Evolutionary conservation across 1,140 invertebrate species (phyloP).

Genomic region (Leucophenga varia): DNA sequence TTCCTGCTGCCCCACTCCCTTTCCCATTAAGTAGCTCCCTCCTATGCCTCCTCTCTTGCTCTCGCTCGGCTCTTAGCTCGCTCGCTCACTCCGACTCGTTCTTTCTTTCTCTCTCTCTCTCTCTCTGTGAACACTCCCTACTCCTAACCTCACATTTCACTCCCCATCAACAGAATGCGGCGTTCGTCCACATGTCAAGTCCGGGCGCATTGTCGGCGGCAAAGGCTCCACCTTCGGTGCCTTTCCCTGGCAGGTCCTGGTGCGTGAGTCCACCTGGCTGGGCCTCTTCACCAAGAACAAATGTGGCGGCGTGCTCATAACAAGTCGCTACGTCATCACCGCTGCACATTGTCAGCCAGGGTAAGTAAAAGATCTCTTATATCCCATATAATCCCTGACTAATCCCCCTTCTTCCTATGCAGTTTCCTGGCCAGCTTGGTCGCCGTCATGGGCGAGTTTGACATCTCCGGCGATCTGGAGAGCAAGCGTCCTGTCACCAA

Average conservation of each 20-base stretch:
- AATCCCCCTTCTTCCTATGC: too few species aligned
- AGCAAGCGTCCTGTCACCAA: constrained; percentile 73
- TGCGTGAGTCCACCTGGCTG: constrained; percentile 88
- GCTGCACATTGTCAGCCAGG: constrained; percentile 94
- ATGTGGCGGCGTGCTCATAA: constrained; percentile 89
- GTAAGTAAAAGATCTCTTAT: too few species aligned
- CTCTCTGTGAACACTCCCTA: constrained; percentile 49
- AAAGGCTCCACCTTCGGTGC: constrained; percentile 82
- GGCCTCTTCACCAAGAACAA: constrained; percentile 96
- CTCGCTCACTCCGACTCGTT: background rate
- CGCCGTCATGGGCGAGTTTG: constrained; percentile 88
- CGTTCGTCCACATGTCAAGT: constrained; percentile 75
- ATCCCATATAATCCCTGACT: too few species aligned
- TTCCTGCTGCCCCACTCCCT: too few species aligned
- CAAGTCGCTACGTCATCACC: constrained; percentile 81
- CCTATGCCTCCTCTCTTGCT: constrained; percentile 21
- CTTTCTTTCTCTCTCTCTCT: constrained; percentile 15
- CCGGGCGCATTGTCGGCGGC: constrained; percentile 86
- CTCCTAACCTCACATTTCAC: constrained; percentile 57
- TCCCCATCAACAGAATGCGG: constrained; percentile 76
- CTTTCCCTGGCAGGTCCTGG: constrained; percentile 92
- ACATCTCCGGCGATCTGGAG: constrained; percentile 82
- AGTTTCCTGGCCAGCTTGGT: constrained; percentile 87
- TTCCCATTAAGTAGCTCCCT: too few species aligned
- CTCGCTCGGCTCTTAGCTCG: constrained; percentile 13